Evolutionary conservation across 2,113 vertebrate genomes (phyloP).

Genomic region (Casuarius casuarius): DNA sequence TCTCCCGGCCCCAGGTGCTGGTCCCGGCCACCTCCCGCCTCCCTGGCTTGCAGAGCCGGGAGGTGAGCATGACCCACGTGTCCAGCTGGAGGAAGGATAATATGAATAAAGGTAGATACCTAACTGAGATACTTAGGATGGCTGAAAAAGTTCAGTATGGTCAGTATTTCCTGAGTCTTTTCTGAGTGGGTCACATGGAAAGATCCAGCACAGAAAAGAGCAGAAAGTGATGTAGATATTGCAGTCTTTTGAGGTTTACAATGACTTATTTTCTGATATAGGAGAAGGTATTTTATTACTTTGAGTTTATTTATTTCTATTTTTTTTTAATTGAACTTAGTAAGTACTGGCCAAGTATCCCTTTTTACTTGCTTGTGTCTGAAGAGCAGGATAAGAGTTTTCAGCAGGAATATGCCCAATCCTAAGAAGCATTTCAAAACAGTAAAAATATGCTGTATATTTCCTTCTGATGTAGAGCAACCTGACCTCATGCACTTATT

Average conservation of each 20-base stretch:
- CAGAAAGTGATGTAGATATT: not conserved
- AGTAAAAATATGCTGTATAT: not conserved
- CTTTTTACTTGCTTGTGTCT: not conserved
- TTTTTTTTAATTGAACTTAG: not conserved
- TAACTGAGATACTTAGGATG: not conserved
- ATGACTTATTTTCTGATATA: not conserved
- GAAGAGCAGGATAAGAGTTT: conserved; percentile 10
- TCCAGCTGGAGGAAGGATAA: not conserved
- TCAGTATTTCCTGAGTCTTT: not conserved
- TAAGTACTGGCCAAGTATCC: not conserved
- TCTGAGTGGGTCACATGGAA: not conserved
- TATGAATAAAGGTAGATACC: not conserved
- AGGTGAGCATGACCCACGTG: not conserved
- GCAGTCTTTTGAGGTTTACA: not conserved
- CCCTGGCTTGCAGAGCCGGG: not conserved
- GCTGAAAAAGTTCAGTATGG: not conserved
- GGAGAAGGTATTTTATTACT: not conserved
- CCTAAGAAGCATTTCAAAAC: not conserved
- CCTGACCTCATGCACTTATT: not conserved
- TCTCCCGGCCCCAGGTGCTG: not conserved
- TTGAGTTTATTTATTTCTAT: not conserved
- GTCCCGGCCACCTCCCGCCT: not conserved
- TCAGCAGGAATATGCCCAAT: not conserved
- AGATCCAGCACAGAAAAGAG: not conserved
- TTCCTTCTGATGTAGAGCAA: not conserved